Base-by-base conservation (phyloP, 2,888 invertebrate species). In the Aricia artaxerxes region DNA sequence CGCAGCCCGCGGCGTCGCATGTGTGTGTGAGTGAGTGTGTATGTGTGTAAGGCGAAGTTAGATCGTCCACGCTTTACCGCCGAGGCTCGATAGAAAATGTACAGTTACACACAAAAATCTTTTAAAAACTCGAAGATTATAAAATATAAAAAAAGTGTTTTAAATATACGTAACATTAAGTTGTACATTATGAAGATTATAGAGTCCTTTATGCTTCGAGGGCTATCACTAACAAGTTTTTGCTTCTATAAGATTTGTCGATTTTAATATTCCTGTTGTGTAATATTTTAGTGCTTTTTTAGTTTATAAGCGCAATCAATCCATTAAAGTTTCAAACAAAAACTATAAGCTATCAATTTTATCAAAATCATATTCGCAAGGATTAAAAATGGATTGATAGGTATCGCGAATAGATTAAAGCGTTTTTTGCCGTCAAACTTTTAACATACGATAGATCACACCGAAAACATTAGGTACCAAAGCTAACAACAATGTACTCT, bases 21-120 rank as follows among this genome's bases (percentile, higher is more conserved):
- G 81, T 80, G 81, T 82, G 85, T 85, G 85, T 82, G 84, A 80
- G 83, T 82, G 84, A 79, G 83, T 82, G 84, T 83, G 87, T 85
- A 87, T 88, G 91, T 89, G 90, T 89, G 92, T 88, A 92, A 92
- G 93, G 91, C 89, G 90, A 94, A 94, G 94, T 94, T 94, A 94
- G 94, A 94, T 94, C 94, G 94, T 92, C 93, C 93, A 93, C 93
- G 93, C 93, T 94, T 93, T 94, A 93, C 93, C 93, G 91, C 92
- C 92, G 92, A 86, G 87, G 90, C 93, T 92, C 92, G 90, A 94
- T 93, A 93, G 93, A 89, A 92, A 90, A 83, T 84, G 93, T 87
- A 91, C 88, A 86, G 84, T 78, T 82, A 80, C 83, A 86, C 84
- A 88, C 35, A 57, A 76, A 24, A 35, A 57, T 24, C 24, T 24